Conservation (phyloP, 2,113 vertebrate genomes). For the Balaeniceps rex region DNA sequence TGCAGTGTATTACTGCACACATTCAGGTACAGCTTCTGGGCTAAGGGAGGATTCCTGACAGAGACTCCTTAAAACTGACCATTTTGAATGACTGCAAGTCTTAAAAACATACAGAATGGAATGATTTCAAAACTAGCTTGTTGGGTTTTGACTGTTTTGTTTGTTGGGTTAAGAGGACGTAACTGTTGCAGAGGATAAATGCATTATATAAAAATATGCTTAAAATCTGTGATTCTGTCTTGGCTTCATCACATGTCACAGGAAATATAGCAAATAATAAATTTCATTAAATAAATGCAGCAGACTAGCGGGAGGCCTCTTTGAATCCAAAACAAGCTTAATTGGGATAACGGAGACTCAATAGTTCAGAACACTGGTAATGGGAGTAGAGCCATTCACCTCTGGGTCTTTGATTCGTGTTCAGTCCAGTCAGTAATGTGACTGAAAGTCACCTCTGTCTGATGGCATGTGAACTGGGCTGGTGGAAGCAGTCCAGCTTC, state of each 20-base stretch:
- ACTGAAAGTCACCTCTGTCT: slow-evolving; percentile 43
- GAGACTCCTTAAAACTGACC: neutral
- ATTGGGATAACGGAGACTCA: slow-evolving; percentile 24
- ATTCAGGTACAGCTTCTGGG: neutral
- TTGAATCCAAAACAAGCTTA: slow-evolving; percentile 23
- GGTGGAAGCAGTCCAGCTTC: slow-evolving; percentile 42
- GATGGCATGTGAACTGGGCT: slow-evolving; percentile 15
- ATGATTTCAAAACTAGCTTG: neutral
- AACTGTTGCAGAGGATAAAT: neutral
- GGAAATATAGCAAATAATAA: neutral
- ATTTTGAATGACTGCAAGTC: neutral
- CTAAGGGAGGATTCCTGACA: neutral
- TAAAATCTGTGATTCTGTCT: neutral
- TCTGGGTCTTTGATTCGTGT: neutral
- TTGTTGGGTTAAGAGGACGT: neutral
- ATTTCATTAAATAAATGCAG: neutral
- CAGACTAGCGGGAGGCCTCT: neutral
- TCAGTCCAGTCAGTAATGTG: slow-evolving; percentile 12
- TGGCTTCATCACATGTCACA: neutral
- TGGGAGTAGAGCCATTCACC: slow-evolving; percentile 11
- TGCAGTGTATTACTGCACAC: neutral
- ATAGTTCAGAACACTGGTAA: neutral
- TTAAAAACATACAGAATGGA: neutral
- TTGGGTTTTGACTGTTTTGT: neutral
- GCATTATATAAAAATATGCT: neutral